A percentile compares a stretch with the other conserved stretches of the same genome.
Conservation (phyloP, 2,113 vertebrate species). For the Sinocyclocheilus maitianheensis region DNA sequence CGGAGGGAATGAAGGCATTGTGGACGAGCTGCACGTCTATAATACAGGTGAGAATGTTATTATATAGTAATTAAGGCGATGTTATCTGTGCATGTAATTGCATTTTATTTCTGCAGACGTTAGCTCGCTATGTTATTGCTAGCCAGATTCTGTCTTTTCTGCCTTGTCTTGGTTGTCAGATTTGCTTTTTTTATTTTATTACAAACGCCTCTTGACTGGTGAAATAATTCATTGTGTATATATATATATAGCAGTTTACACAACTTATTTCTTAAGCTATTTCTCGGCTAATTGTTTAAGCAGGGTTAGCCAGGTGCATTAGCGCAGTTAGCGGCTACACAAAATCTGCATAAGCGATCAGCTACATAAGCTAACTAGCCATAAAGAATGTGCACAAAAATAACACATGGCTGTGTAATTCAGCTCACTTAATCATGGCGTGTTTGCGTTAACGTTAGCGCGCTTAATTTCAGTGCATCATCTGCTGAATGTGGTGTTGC, state of each 20-base stretch:
- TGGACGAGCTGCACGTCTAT: constrained; percentile 88
- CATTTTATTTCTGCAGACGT: constrained; percentile 40
- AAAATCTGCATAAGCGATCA: constrained; percentile 24
- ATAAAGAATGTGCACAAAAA: background rate
- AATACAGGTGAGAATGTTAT: constrained; percentile 78
- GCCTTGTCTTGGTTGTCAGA: background rate
- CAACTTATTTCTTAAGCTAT: background rate
- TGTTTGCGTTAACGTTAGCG: background rate
- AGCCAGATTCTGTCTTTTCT: background rate
- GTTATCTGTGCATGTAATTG: background rate
- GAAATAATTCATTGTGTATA: too few relatives aligned
- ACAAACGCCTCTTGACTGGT: background rate
- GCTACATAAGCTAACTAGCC: constrained; percentile 34
- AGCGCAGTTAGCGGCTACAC: constrained; percentile 20
- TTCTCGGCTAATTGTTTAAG: background rate
- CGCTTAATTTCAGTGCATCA: background rate
- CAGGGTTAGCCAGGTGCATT: background rate
- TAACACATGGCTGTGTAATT: background rate
- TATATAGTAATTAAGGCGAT: background rate
- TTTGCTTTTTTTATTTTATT: background rate
- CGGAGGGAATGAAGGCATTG: constrained; percentile 87
- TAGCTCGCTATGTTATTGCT: constrained; percentile 8
- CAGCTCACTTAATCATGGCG: background rate
- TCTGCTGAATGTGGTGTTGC: background rate
- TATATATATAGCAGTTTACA: too few relatives aligned